Evolutionary conservation across 2,113 vertebrate genomes (phyloP), one percentile per base, ranked within the genome.

Genomic region (Notarius lentiginosus): DNA sequence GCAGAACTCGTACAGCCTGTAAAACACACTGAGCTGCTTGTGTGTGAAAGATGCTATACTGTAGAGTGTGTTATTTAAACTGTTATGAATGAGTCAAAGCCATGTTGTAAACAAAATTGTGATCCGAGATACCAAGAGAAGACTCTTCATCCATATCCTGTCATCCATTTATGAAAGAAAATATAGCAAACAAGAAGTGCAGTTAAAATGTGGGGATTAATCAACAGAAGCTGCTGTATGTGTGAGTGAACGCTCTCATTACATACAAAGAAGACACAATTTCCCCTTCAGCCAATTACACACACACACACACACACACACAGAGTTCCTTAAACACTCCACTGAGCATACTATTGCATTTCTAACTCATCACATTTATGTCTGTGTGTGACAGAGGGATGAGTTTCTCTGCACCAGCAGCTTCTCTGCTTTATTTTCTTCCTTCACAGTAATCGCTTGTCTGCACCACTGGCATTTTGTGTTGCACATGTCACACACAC

Each of bases 261-360:
- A 79, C n/a, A 79, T n/a, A 79, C 75, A 79, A 56, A 9, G 24
- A n/a, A 27, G 51, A 27, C n/a, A 56, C n/a, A 55, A 79, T 79
- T 79, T 55, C 75, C 75, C 24, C 75, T 55, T 79, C 75, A 79
- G 75, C 51, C 55, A 79, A 79, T 79, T 56, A 56, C 75, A 18
- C n/a, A 55, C 75, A 53, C 49, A 77, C 12, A 66, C 70, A 73
- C 70, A 73, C 68, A 70, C 68, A 72, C 30, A 72, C 72, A 49
- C 18, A 51, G 41, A 27, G 51, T 55, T 79, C 24, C 75, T 79
- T 56, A 53, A 79, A 79, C 75, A 79, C 75, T 53, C 49, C 75
- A 79, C 24, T 8, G 51, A 79, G 75, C 51, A 55, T 55, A 55
- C 51, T 27, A 56, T 55, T 79, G 14, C 51, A 30, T 56, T 55